Conservation (phyloP, 2,113 vertebrate species). For the Salvelinus fontinalis region DNA sequence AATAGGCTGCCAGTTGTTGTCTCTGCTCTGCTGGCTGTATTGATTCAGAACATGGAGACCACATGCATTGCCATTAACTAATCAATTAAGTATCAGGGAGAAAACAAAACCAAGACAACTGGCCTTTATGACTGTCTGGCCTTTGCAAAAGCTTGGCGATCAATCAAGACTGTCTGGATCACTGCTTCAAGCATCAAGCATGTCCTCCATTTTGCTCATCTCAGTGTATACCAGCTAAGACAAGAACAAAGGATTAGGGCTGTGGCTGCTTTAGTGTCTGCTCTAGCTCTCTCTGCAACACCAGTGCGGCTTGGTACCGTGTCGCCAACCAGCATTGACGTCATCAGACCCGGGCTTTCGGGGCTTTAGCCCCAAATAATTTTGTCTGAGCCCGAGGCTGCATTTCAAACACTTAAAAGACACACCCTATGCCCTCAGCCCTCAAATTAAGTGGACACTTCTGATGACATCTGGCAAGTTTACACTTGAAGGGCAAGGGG, state of each 20-base stretch:
- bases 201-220: not conserved
- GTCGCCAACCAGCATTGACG: no score
- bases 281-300: no score
- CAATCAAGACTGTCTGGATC: not conserved
- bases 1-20: not conserved
- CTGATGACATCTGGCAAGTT: no score
- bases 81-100: not conserved
- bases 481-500: no score
- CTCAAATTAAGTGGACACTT: no score
- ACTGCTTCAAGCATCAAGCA: not conserved
- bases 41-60: not conserved
- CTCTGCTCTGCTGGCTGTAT: not conserved
- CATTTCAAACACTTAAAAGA: no score
- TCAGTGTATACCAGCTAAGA: not conserved
- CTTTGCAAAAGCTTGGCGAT: not conserved
- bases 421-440: no score
- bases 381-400: no score
- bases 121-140: not conserved
- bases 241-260: not conserved
- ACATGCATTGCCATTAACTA: not conserved
- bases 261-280: no score
- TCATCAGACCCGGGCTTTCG: no score
- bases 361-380: no score
- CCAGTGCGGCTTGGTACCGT: no score
- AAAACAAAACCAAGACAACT: not conserved